Evolutionary conservation across 2,797 vertebrate species (phyloP), one percentile per base, ranked within the genome.

Genomic region (Iguana delicatissima): DNA sequence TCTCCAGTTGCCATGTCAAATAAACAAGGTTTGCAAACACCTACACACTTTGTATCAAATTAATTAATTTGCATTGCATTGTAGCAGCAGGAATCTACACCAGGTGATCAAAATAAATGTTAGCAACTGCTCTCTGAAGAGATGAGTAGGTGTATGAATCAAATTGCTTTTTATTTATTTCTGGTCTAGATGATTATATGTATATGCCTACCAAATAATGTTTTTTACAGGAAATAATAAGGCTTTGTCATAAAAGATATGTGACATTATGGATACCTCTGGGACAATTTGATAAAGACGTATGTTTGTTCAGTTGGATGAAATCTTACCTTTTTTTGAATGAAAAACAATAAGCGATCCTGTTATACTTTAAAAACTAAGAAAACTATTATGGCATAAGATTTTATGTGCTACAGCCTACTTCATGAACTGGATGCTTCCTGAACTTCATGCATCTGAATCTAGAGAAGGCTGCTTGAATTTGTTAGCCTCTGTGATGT

Each of bases 41-140:
- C 69, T 91, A 57, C 38, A 62, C 0, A 50, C 42, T 72, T 59
- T 59, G 85, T 10, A 89, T 92, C 76, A 87, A 91, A 80, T 92
- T 93, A 72, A 64, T 91, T 94, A 89, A 59, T 93, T 94, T 95
- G 89, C 59, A 90, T 91, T 88, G 2, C 84, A 32, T 3, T 88
- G 26, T 94, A 87, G 74, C 89, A 94, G 86, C 74, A 82, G 69
- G 85, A 94, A 84, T 59, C 81, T 92, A 85, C 84, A 89, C 16
- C 88, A 67, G 1, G 85, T 90, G 87, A 93, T 91, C 20, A 95
- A 87, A 95, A 91, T 87, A 85, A 77, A 76, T 91, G 69, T 94
- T 92, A 92, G 93, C 91, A 85, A 35, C 79, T 89, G 35, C 50
- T n/a, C 50, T 91, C 88, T 80, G 82, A 62, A 89, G 86, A 62